These are phyloP conservation scores for Arbacia lixula DNA, from an alignment of 53 echinoderm and acorn worm species.

Conservation along the genomic window DNA sequence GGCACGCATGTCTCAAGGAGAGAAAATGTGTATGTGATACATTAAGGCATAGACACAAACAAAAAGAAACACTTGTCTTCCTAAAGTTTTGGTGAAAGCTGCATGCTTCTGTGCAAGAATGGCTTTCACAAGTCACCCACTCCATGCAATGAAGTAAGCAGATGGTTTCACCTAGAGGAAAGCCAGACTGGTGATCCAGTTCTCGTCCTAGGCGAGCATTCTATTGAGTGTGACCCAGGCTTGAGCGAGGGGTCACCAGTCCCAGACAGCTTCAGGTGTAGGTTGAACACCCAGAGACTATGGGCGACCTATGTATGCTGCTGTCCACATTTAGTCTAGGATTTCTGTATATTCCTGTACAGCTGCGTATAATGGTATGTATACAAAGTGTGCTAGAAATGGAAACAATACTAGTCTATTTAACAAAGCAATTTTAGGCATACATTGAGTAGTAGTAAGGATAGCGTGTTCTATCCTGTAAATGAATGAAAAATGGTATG, in stretches of 20 bases:
- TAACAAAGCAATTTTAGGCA: too few species aligned
- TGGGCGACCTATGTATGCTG: constrained; percentile 70
- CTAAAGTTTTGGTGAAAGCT: neutral
- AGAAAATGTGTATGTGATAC: too few species aligned
- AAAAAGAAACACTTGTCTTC: neutral
- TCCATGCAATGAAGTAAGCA: neutral
- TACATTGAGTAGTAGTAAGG: too few species aligned
- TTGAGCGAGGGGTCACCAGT: constrained; percentile 6
- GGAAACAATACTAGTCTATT: too few species aligned
- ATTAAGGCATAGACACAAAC: too few species aligned
- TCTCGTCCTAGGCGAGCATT: neutral
- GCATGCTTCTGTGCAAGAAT: constrained; percentile 7
- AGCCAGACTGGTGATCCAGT: constrained; percentile 16
- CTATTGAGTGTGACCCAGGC: neutral
- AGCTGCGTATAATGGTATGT: too few species aligned
- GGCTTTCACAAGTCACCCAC: neutral
- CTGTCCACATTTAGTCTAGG: constrained; percentile 78
- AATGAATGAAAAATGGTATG: too few species aligned
- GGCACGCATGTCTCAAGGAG: too few species aligned
- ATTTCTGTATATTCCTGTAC: too few species aligned
- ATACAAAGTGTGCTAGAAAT: too few species aligned
- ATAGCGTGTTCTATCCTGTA: too few species aligned
- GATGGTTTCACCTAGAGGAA: constrained; percentile 36
- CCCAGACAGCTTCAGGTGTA: constrained; percentile 37
- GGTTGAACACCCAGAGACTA: constrained; percentile 24